Conservation (phyloP, 2,797 vertebrate genomes). For the Peromyscus eremicus region DNA sequence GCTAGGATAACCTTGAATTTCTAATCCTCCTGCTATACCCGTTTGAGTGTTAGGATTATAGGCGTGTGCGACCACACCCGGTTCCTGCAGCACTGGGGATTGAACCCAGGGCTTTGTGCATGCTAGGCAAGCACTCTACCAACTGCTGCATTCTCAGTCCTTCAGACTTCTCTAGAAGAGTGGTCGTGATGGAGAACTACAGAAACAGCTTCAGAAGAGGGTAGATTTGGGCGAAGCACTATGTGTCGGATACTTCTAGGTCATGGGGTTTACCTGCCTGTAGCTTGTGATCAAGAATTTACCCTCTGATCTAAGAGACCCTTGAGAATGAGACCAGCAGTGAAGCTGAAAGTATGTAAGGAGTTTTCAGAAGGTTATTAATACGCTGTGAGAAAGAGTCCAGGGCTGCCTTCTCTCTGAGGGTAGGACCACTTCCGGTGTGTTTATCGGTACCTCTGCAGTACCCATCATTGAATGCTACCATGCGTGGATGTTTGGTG, state of each 20-base stretch:
- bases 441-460: neutral
- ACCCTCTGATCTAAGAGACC: neutral
- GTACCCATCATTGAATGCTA: neutral
- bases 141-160: neutral
- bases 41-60: neutral
- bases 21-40: neutral
- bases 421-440: neutral
- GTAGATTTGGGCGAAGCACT: rapidly evolving
- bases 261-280: too few species aligned
- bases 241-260: rapidly evolving
- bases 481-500: neutral
- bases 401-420: neutral
- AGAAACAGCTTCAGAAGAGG: too few species aligned
- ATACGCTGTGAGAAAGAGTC: neutral
- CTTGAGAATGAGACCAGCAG: neutral
- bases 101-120: neutral
- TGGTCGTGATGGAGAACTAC: neutral
- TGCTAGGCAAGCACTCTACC: neutral
- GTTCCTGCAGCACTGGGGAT: neutral
- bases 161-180: neutral
- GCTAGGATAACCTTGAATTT: neutral
- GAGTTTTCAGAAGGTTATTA: neutral
- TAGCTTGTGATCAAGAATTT: neutral
- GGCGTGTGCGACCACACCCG: neutral
- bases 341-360: neutral